A percentile compares a stretch with the other conserved stretches of the same genome.
Conservation (phyloP, 2,113 vertebrate genomes). For the Ophiodon elongatus region DNA sequence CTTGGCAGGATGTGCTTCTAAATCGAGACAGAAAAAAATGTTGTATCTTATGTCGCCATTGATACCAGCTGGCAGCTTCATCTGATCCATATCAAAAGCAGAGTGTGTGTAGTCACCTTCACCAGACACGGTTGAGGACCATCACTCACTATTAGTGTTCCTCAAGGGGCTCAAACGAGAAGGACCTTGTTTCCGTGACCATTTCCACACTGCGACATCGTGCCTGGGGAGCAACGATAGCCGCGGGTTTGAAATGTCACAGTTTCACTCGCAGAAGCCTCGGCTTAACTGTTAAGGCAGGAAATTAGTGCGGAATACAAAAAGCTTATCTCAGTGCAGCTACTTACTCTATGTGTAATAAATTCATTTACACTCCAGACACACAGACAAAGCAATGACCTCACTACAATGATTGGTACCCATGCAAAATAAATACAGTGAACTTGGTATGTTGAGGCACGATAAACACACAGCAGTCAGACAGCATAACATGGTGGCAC, state of each 20-base stretch:
- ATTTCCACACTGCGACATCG: background rate
- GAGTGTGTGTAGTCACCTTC: conserved; percentile 19
- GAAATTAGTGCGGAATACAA: conserved; percentile 33
- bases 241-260: conserved; percentile 30
- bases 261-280: conserved; percentile 42
- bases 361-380: conserved; percentile 31
- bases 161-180: conserved; percentile 36
- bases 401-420: conserved; percentile 46
- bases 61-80: conserved; percentile 37
- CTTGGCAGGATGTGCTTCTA: conserved; percentile 38
- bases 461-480: conserved; percentile 33
- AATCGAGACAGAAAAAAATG: conserved; percentile 6
- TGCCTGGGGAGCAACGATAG: background rate
- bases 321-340: conserved; percentile 77
- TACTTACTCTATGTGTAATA: conserved; percentile 52
- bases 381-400: conserved; percentile 44
- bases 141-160: background rate
- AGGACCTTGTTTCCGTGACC: background rate
- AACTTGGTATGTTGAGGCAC: conserved; percentile 61
- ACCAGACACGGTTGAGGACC: background rate
- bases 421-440: conserved; percentile 76
- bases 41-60: conserved; percentile 3
- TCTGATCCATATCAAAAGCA: conserved; percentile 15
- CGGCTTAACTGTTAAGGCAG: conserved; percentile 62
- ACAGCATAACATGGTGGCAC: conserved; percentile 4